These are phyloP conservation scores for Neotragus moschatus DNA, from an alignment of 2,113 vertebrate genomes.

Conservation along the genomic window DNA sequence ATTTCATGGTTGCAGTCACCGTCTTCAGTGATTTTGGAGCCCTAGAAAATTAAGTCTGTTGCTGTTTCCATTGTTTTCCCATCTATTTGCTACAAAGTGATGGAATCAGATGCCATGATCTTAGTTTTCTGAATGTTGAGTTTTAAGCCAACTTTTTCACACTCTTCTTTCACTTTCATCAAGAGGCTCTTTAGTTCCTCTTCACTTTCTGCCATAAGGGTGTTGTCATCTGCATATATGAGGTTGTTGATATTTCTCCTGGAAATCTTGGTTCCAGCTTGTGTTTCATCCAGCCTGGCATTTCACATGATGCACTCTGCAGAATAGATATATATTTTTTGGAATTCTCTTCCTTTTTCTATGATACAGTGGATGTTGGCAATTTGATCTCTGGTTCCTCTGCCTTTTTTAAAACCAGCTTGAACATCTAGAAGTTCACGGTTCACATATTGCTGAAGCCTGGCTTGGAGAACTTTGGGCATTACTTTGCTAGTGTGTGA, in stretches of 20 bases:
- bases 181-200: neutral
- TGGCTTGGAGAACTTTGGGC: neutral
- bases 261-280: neutral
- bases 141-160: neutral
- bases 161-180: neutral
- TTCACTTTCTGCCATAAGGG: neutral
- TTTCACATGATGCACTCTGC: neutral
- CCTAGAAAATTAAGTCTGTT: neutral
- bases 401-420: neutral
- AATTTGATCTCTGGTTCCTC: neutral
- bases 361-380: neutral
- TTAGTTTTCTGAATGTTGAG: neutral
- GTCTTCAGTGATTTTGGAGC: neutral
- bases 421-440: neutral
- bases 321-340: neutral
- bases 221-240: neutral
- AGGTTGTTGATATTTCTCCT: neutral
- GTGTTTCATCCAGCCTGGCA: neutral
- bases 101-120: neutral
- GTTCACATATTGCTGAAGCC: neutral
- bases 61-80: neutral
- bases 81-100: neutral
- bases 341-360: neutral
- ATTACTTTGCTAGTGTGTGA: neutral
- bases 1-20: neutral